These are phyloP conservation scores for Glyphotaelius pellucidus DNA, from an alignment of 2,888 invertebrate genomes.

Conservation along the genomic window DNA sequence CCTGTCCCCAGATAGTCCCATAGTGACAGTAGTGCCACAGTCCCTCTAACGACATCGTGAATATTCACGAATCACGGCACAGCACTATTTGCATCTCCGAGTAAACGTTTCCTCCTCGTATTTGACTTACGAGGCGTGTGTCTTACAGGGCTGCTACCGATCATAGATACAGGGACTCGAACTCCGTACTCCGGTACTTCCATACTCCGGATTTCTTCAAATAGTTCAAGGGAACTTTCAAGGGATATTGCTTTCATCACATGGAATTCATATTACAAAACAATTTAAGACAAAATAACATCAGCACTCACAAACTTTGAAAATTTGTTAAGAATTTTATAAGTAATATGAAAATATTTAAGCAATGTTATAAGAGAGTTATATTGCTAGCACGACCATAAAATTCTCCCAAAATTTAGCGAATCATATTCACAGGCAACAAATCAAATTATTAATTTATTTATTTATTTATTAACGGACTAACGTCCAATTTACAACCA, in stretches of 20 bases:
- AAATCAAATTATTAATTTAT: no score
- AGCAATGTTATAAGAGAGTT: neutral
- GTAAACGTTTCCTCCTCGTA: conserved; percentile 34
- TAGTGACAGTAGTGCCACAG: conserved; percentile 6
- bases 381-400: neutral
- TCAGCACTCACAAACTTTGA: neutral
- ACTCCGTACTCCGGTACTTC: neutral
- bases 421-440: neutral
- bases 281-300: neutral
- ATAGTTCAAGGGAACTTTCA: neutral
- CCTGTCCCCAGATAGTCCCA: neutral
- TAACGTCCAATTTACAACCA: no score
- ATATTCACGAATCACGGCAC: conserved; percentile 61
- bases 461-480: no score
- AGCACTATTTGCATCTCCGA: conserved; percentile 56
- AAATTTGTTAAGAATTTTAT: neutral
- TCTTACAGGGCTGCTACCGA: conserved; percentile 19
- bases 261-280: neutral
- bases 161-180: neutral
- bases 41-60: conserved; percentile 58
- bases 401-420: neutral
- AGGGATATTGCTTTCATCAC: neutral
- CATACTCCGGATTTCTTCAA: neutral
- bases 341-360: neutral
- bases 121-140: conserved; percentile 42